Evolutionary conservation across 2,113 vertebrate genomes (phyloP).

Genomic region (Scomber japonicus): DNA sequence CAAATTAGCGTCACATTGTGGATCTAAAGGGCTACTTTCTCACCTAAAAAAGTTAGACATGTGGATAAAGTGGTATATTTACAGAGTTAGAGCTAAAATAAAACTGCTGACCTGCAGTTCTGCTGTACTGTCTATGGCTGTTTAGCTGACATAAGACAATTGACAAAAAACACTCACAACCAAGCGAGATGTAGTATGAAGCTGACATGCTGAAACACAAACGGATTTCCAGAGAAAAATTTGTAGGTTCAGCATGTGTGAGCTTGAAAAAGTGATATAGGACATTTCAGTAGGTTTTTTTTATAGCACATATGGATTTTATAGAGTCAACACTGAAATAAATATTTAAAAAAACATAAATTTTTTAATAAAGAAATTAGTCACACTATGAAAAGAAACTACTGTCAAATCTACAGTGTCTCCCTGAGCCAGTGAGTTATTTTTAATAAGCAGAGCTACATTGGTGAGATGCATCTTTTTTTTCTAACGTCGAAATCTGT

Average conservation of each 20-base stretch:
- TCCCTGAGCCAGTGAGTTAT: neutral
- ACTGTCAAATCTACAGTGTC: too few species aligned
- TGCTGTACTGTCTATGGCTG: conserved; percentile 56
- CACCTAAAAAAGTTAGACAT: too few species aligned
- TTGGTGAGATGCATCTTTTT: neutral
- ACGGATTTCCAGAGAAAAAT: conserved; percentile 2
- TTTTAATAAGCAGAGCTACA: neutral
- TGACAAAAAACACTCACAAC: conserved; percentile 20
- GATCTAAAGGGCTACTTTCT: too few species aligned
- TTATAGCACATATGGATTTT: neutral
- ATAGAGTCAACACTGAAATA: neutral
- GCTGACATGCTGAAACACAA: conserved; percentile 38
- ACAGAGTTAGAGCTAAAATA: too few species aligned
- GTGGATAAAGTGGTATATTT: too few species aligned
- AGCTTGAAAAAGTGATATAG: neutral
- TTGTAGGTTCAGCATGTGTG: neutral
- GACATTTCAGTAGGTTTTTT: too few species aligned
- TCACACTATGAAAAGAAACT: neutral
- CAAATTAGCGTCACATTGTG: too few species aligned
- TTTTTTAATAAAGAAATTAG: too few species aligned
- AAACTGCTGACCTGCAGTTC: conserved; percentile 36
- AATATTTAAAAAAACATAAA: too few species aligned
- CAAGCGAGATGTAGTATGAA: conserved; percentile 8
- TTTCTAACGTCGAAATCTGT: neutral
- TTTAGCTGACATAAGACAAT: conserved; percentile 60